Evolutionary conservation across 2,797 vertebrate species (phyloP).

Genomic region (Acanthis flammea): DNA sequence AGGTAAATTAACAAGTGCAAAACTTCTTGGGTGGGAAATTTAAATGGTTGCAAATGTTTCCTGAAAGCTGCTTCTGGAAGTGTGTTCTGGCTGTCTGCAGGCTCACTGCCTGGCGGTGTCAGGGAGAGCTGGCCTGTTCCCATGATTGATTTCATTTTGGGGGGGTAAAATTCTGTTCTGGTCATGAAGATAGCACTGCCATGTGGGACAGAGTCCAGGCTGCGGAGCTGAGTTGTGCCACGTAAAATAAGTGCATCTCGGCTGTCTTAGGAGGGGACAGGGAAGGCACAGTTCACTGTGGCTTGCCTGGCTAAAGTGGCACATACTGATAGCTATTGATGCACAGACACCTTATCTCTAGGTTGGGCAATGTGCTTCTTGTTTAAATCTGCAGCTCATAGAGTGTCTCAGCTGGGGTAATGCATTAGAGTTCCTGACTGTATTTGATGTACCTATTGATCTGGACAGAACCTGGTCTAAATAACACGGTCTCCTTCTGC

Average conservation of each 20-base stretch:
- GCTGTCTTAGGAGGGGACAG: not conserved
- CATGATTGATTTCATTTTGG: not conserved
- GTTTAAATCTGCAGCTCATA: not conserved
- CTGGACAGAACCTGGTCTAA: not conserved
- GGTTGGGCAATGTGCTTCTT: not conserved
- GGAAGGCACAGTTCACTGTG: not conserved
- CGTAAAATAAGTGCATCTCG: not conserved
- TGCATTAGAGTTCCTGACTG: not conserved
- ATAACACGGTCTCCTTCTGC: not conserved
- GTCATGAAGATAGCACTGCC: not conserved
- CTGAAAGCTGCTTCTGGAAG: not conserved
- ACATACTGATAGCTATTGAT: not conserved
- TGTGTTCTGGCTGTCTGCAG: not conserved
- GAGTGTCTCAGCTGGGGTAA: not conserved
- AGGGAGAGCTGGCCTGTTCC: not conserved
- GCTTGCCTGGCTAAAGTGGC: not conserved
- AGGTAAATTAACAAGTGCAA: conserved; percentile 63
- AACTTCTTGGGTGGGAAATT: conserved; percentile 50
- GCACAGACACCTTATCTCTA: not conserved
- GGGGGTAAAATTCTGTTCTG: not conserved
- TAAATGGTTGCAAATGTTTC: conserved; percentile 56
- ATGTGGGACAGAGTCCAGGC: accelerated
- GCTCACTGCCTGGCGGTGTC: accelerated
- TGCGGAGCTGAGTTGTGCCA: not conserved
- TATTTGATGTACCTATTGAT: not conserved